Evolutionary conservation across 1,140 invertebrate genomes (phyloP), one percentile per base, ranked within the genome.

Genomic region (Cherax destructor): DNA sequence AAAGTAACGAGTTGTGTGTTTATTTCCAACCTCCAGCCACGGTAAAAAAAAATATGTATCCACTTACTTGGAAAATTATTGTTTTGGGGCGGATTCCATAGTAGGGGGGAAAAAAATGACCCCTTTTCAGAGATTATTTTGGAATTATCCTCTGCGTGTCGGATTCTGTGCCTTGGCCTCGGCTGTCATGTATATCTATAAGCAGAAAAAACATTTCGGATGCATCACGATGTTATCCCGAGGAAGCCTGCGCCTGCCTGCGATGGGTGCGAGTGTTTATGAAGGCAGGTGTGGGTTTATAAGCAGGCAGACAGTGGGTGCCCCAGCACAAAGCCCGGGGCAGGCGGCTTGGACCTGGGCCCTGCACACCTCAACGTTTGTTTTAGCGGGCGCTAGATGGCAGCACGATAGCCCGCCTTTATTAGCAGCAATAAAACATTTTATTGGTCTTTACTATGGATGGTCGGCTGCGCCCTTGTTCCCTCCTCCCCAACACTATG

Each of bases 301-400:
- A 30, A 74, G 24, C 6, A 24, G 16, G 69, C 24, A 21, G 69
- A 74, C 69, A 74, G 69, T 74, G 69, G 69, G n/a, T 74, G 24
- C 4, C 24, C 69, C 24, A 30, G 30, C 3, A 74, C 69, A 74
- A 74, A 74, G 69, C 69, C 69, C 6, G n/a, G 50, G 16, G 41
- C 56, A 21, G 79, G 81, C 72, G 24, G 61, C 47, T 18, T 59
- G 83, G 72, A 69, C 47, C 74, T 84, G 52, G 74, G 76, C 74
- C 83, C 83, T 84, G 83, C 80, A 79, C 89, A 61, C 69, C 88
- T 78, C 56, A 91, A 74, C 86, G 89, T 91, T 91, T 91, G 89
- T 91, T 91, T 91, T 91, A 91, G 89, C 83, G 83, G 89, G 76
- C 89, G 89, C 76, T 85, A 91, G 89, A 91, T 85, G 89, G 89